phyloP scores from a whole-genome alignment of 2,113 vertebrate species.

The Solea senegalensis region DNA sequence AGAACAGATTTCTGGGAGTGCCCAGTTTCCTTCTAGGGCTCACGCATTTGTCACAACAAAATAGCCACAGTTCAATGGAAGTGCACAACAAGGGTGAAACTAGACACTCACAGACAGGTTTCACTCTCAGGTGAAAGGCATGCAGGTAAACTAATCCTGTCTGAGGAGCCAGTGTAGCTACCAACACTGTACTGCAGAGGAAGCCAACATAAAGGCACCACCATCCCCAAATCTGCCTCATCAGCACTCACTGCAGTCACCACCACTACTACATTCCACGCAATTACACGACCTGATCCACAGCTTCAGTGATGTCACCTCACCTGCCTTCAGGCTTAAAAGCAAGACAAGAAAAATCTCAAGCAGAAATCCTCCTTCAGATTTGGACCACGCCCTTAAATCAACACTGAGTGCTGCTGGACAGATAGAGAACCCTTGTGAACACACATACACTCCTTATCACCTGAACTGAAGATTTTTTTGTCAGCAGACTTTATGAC shows the following conservation, averaged over 20 bases:
- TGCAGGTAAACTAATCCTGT: constrained; percentile 30
- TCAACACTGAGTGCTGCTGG: constrained; percentile 21
- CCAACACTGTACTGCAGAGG: constrained; percentile 9
- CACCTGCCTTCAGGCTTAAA: constrained; percentile 31
- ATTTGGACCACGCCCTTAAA: constrained; percentile 67
- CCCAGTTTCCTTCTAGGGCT: not conserved
- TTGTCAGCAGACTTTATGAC: no score
- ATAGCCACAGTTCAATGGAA: not conserved
- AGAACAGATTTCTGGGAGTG: constrained; percentile 35
- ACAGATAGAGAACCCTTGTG: no score
- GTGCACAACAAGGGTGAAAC: constrained; percentile 7
- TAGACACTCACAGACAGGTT: constrained; percentile 11
- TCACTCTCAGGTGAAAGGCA: constrained; percentile 23
- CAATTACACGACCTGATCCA: constrained; percentile 1
- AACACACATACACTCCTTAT: no score
- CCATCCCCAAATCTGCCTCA: constrained; percentile 9
- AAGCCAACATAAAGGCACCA: not conserved
- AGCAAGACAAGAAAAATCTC: not conserved
- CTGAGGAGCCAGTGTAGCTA: constrained; percentile 42
- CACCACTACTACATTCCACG: constrained; percentile 5
- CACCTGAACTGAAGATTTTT: no score
- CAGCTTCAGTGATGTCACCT: constrained; percentile 18
- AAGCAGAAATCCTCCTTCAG: constrained; percentile 11
- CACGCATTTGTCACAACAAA: not conserved
- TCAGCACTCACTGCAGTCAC: constrained; percentile 35